phyloP scores from a whole-genome alignment of 2,113 vertebrate species.

The Paradoxurus hermaphroditus region DNA sequence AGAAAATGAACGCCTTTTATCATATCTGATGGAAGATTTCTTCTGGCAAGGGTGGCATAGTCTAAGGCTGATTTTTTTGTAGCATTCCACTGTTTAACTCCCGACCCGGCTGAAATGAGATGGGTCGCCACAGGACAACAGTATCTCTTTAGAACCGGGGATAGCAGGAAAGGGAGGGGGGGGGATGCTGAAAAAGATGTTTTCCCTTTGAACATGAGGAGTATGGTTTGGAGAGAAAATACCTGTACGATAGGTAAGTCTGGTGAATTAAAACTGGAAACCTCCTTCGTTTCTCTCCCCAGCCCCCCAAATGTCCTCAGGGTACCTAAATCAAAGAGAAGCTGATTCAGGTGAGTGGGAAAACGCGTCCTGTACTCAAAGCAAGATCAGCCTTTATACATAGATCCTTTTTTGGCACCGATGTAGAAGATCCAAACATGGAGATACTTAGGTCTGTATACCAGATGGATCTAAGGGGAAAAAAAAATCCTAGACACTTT shows the following conservation, averaged over 20 bases:
- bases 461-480: conserved; percentile 78
- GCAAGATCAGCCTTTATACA: conserved; percentile 72
- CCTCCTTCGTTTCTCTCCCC: neutral
- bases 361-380: conserved; percentile 54
- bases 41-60: conserved; percentile 53
- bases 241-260: neutral
- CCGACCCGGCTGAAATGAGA: conserved; percentile 26
- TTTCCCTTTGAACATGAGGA: conserved; percentile 31
- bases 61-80: conserved; percentile 40
- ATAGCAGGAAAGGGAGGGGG: neutral
- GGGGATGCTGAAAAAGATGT: neutral
- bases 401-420: conserved; percentile 70
- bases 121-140: neutral
- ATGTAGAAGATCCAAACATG: conserved; percentile 76
- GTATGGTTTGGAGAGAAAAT: neutral
- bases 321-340: conserved; percentile 54
- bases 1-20: conserved; percentile 35
- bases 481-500: conserved; percentile 70
- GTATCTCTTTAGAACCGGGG: neutral
- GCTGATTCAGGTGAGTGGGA: conserved; percentile 61
- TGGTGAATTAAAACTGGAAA: conserved; percentile 35
- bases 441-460: conserved; percentile 75
- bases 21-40: conserved; percentile 40
- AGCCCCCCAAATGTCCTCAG: neutral
- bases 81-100: neutral